phyloP scores from a whole-genome alignment of 2,113 vertebrate species.

The Hippocampus comes region DNA sequence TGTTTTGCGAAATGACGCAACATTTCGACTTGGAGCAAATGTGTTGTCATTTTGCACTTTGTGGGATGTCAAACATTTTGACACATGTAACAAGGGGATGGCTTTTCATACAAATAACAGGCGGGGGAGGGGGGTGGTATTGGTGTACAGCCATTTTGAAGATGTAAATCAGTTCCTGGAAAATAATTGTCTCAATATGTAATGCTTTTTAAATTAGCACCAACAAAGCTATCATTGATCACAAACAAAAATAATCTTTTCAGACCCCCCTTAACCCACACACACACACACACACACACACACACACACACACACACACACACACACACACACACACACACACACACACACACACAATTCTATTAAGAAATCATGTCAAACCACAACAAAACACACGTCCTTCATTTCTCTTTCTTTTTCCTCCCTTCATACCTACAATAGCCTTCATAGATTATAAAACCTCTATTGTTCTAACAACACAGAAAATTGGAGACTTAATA shows the following conservation, averaged over 20 bases:
- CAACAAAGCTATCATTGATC: background rate
- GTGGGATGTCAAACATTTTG: slow-evolving; percentile 5
- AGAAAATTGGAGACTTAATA: background rate
- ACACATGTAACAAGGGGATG: background rate
- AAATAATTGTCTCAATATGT: slow-evolving; percentile 62
- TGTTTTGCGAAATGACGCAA: slow-evolving; percentile 2
- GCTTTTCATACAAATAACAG: background rate
- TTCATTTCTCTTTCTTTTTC: no score
- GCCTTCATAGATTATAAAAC: background rate
- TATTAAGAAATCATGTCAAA: background rate
- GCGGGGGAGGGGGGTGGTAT: background rate
- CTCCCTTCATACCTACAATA: no score
- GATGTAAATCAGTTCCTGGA: slow-evolving; percentile 18
- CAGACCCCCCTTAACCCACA: background rate
- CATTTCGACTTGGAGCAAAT: slow-evolving; percentile 18
- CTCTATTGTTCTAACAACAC: background rate
- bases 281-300: background rate
- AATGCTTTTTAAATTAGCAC: background rate
- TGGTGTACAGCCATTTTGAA: background rate
- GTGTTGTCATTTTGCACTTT: background rate
- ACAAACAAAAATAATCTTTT: background rate
- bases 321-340: background rate
- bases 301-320: no score
- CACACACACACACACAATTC: background rate
- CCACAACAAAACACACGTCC: background rate